These are phyloP conservation scores for Willowsia nigromaculata DNA, from an alignment of 2,888 invertebrate genomes.

Conservation along the genomic window DNA sequence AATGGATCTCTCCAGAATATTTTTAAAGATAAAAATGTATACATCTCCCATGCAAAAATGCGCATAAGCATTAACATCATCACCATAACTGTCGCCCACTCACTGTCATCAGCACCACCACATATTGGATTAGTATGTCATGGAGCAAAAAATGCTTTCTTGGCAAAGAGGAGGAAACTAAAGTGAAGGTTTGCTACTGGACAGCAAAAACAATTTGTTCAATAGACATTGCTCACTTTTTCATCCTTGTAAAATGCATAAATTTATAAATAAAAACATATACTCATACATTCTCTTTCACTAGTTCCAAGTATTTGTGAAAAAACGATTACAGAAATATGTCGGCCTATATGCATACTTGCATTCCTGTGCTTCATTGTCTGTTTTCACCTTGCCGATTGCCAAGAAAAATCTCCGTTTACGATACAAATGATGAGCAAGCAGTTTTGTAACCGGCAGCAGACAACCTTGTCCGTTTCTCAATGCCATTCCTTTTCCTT, in stretches of 20 bases:
- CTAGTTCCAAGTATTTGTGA: no score
- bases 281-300: no score
- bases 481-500: constrained; percentile 66
- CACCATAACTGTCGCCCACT: constrained; percentile 30
- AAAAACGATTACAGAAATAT: not conserved
- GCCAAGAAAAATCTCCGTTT: constrained; percentile 58
- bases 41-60: not conserved
- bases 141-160: constrained; percentile 11
- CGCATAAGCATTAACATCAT: not conserved
- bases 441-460: not conserved
- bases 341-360: not conserved
- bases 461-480: constrained; percentile 69
- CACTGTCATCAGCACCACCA: not conserved
- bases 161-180: constrained; percentile 25
- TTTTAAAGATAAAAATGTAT: no score
- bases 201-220: constrained; percentile 23
- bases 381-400: constrained; percentile 64
- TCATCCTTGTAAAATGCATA: not conserved
- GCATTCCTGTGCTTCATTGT: constrained; percentile 27
- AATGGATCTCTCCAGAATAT: no score
- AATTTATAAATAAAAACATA: constrained; percentile 9
- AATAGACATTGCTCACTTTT: not conserved
- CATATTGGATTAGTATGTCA: constrained; percentile 46
- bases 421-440: constrained; percentile 27
- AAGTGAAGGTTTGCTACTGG: constrained; percentile 21